A percentile compares a stretch with the other conserved stretches of the same genome.
These are phyloP conservation scores for Uria lomvia DNA, from an alignment of 2,113 vertebrate genomes.

Conservation along the genomic window DNA sequence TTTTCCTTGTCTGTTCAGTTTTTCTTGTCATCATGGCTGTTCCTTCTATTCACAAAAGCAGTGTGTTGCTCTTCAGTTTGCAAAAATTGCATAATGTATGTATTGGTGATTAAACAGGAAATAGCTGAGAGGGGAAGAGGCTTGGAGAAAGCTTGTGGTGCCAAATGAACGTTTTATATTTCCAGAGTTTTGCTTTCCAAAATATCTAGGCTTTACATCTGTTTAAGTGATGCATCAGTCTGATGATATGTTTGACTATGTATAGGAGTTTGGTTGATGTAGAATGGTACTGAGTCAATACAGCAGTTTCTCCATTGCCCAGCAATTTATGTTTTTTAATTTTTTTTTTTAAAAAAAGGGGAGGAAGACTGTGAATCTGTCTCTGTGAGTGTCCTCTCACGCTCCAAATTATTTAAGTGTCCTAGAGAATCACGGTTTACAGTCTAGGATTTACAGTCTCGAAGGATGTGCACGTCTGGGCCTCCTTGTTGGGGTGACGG, in stretches of 20 bases:
- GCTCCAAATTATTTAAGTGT: not conserved
- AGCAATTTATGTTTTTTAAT: not conserved
- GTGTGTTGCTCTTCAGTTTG: not conserved
- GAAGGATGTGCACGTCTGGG: not conserved
- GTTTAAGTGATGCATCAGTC: not conserved
- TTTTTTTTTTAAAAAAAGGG: no score
- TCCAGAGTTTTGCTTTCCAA: not conserved
- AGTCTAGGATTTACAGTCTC: not conserved
- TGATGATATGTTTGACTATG: not conserved
- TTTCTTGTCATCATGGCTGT: not conserved
- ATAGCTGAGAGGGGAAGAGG: not conserved
- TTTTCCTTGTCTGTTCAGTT: not conserved
- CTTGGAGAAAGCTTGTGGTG: not conserved
- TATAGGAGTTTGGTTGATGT: not conserved
- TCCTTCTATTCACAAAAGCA: not conserved
- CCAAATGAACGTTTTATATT: not conserved
- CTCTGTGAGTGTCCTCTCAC: not conserved
- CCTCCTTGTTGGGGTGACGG: not conserved
- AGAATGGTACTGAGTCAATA: not conserved
- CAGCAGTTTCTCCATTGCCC: not conserved
- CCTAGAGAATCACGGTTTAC: not conserved
- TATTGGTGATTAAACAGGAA: not conserved
- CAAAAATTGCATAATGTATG: not conserved
- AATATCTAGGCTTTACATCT: not conserved
- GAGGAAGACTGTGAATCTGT: not conserved